Percentiles rank a stretch among this genome's conserved stretches.
phyloP scores from a whole-genome alignment of 2,888 invertebrate species.

The Stramonita haemastoma region DNA sequence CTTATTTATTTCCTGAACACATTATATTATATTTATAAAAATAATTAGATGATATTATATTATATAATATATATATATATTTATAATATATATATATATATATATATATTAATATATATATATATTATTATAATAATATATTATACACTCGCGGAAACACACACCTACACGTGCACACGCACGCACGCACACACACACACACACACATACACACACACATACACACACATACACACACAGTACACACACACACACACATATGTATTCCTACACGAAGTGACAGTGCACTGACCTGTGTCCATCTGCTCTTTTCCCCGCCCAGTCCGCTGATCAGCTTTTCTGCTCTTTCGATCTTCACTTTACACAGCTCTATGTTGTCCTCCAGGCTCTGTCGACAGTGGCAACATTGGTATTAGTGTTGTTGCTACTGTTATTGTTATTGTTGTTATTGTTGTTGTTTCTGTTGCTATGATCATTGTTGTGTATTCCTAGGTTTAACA shows the following conservation, averaged over 20 bases:
- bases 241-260: no score
- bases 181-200: slow-evolving; percentile 20
- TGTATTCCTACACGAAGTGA: no score
- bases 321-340: slow-evolving; percentile 77
- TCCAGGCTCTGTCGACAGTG: slow-evolving; percentile 69
- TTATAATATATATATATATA: no score
- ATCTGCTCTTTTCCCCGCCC: slow-evolving; percentile 76
- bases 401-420: background rate
- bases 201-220: slow-evolving; percentile 29
- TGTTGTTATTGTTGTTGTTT: slow-evolving; percentile 2
- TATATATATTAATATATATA: no score
- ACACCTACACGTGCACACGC: background rate
- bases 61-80: no score
- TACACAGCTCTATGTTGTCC: slow-evolving; percentile 76
- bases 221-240: slow-evolving; percentile 22
- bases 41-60: no score
- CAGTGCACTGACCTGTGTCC: slow-evolving; percentile 69
- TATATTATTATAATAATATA: no score
- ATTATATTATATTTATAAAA: no score
- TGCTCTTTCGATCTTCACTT: slow-evolving; percentile 76
- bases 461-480: background rate
- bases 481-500: background rate
- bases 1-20: no score
- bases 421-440: background rate
- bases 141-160: no score